These are phyloP conservation scores for Orthosia incerta DNA, from an alignment of 2,888 invertebrate species.

Conservation along the genomic window DNA sequence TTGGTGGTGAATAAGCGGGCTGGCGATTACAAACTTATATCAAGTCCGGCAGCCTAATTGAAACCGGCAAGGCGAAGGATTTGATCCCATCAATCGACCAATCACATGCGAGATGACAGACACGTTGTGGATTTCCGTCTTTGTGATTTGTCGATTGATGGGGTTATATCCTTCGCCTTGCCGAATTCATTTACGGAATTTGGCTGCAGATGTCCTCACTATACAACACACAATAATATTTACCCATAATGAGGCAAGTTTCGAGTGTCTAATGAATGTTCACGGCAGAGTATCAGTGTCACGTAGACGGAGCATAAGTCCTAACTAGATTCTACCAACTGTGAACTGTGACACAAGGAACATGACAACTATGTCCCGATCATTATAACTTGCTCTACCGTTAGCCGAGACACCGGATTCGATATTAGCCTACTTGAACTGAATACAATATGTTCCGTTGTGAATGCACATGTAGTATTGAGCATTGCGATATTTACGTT, in stretches of 20 bases:
- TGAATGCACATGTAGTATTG: slow-evolving; percentile 17
- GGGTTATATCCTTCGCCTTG: no score
- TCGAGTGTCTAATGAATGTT: slow-evolving; percentile 30
- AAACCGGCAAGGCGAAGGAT: no score
- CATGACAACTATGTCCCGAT: slow-evolving; percentile 36
- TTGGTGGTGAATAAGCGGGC: no score
- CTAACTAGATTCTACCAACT: slow-evolving; percentile 56
- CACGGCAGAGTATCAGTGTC: slow-evolving; percentile 39
- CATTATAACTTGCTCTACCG: slow-evolving; percentile 57
- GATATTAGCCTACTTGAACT: slow-evolving; percentile 36
- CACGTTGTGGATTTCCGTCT: no score
- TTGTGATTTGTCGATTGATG: no score
- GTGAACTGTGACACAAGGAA: slow-evolving; percentile 44
- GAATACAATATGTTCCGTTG: slow-evolving; percentile 21
- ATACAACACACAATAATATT: slow-evolving; percentile 21
- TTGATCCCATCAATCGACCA: no score
- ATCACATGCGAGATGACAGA: no score
- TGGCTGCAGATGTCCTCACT: no score
- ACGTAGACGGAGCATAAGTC: slow-evolving; percentile 51
- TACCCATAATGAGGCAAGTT: slow-evolving; percentile 43
- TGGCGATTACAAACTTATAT: no score
- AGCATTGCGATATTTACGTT: background rate
- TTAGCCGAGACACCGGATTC: slow-evolving; percentile 32
- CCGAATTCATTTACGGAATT: no score
- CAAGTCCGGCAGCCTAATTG: no score